Percentiles rank a stretch among this genome's conserved stretches.
Evolutionary conservation across 1,140 invertebrate genomes (phyloP).

Genomic region (Scaptomyza pallida): DNA sequence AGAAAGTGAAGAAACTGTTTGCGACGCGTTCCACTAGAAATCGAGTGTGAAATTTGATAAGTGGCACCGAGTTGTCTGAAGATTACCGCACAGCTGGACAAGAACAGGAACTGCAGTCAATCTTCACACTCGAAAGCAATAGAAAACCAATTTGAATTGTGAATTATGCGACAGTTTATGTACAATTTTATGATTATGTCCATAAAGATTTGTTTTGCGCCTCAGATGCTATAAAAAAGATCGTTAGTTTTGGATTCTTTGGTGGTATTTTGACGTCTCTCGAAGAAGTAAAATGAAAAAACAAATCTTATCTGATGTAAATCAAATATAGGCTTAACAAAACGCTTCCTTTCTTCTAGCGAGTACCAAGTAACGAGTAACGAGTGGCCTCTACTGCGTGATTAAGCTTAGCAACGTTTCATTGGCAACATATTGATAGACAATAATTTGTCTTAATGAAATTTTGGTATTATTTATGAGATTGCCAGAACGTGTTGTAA

Average conservation of each 20-base stretch:
- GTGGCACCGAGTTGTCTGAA: conserved; percentile 55
- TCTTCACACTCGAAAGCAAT: neutral
- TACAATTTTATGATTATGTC: conserved; percentile 57
- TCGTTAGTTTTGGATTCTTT: conserved; percentile 29
- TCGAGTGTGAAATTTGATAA: conserved; percentile 77
- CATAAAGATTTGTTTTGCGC: conserved; percentile 53
- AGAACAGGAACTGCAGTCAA: conserved; percentile 7
- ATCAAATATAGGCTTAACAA: neutral
- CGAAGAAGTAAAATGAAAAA: neutral
- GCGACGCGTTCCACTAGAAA: conserved; percentile 44
- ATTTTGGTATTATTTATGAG: conserved; percentile 80
- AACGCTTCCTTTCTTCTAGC: neutral
- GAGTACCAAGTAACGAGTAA: conserved; percentile 1
- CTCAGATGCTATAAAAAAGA: conserved; percentile 22
- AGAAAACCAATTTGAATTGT: conserved; percentile 35
- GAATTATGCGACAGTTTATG: conserved; percentile 58
- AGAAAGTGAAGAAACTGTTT: conserved; percentile 22
- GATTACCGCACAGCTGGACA: conserved; percentile 37
- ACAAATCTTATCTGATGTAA: no score
- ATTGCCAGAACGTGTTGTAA: conserved; percentile 70
- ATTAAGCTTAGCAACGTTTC: conserved; percentile 4
- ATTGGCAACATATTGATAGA: conserved; percentile 82
- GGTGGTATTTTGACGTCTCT: neutral
- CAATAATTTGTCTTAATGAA: conserved; percentile 84
- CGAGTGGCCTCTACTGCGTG: neutral